Evolutionary conservation across 2,113 vertebrate species (phyloP).

Genomic region (Cervus canadensis): DNA sequence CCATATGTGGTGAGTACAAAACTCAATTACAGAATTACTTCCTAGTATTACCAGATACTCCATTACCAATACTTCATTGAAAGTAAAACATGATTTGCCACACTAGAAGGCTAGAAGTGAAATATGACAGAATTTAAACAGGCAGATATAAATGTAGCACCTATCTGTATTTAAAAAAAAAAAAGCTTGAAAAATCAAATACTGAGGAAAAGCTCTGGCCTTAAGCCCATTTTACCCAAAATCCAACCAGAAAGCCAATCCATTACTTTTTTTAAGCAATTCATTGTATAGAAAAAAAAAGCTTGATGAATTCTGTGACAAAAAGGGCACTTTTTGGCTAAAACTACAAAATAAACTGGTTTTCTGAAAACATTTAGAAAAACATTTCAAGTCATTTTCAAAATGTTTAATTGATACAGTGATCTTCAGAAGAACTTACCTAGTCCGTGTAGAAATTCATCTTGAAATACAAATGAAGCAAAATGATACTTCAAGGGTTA

Average conservation of each 20-base stretch:
- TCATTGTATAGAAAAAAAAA: constrained; percentile 82
- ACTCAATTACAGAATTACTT: constrained; percentile 85
- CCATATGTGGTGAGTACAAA: constrained; percentile 82
- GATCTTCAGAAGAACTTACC: constrained; percentile 82
- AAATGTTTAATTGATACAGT: constrained; percentile 88
- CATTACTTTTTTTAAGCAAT: constrained; percentile 84
- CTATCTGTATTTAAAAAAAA: constrained; percentile 78
- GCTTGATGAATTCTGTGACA: constrained; percentile 89
- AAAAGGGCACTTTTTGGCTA: constrained; percentile 88
- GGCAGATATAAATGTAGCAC: constrained; percentile 87
- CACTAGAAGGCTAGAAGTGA: constrained; percentile 90
- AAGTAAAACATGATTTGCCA: constrained; percentile 90
- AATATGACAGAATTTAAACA: constrained; percentile 88
- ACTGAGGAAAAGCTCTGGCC: constrained; percentile 79
- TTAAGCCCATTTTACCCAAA: constrained; percentile 84
- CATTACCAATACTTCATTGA: constrained; percentile 86
- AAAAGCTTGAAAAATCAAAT: constrained; percentile 72
- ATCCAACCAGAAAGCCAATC: constrained; percentile 83
- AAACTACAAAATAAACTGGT: constrained; percentile 87
- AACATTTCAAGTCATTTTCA: constrained; percentile 88
- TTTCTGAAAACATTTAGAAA: constrained; percentile 90
- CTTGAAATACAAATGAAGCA: constrained; percentile 80
- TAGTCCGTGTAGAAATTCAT: constrained; percentile 92
- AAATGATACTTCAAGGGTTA: constrained; percentile 82
- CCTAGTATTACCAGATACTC: constrained; percentile 87